phyloP scores from a whole-genome alignment of 1,140 invertebrate genomes.

The Macrotrachela quadricornifera region DNA sequence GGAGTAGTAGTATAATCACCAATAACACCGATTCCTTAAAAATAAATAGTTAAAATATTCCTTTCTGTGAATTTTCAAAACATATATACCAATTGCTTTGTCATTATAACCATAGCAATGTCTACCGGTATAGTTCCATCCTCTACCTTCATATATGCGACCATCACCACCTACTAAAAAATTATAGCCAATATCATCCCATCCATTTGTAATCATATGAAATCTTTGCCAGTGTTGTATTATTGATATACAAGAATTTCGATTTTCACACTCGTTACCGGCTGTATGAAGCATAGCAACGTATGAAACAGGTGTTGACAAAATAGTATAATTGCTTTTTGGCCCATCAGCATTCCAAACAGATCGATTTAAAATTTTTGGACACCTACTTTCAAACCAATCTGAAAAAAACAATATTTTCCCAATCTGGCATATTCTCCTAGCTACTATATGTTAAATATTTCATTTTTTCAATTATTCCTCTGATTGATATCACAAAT shows the following conservation, averaged over 20 bases:
- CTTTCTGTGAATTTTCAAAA: no score
- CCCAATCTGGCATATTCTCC: no score
- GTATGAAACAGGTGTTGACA: constrained; percentile 39
- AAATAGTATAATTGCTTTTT: constrained; percentile 1
- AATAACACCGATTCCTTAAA: constrained; percentile 42
- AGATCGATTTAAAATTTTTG: constrained; percentile 11
- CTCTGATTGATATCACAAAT: no score
- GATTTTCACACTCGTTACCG: constrained; percentile 11
- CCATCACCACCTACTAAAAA: constrained; percentile 17
- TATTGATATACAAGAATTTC: constrained; percentile 10
- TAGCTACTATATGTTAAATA: no score
- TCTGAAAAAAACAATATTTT: no score
- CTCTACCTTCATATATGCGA: constrained; percentile 15
- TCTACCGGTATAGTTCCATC: constrained; percentile 34
- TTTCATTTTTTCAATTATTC: no score
- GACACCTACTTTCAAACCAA: no score
- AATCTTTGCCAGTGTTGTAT: constrained; percentile 39
- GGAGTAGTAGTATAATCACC: constrained; percentile 26
- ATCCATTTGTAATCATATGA: constrained; percentile 38
- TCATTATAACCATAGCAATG: constrained; percentile 42
- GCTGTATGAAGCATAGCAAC: constrained; percentile 37
- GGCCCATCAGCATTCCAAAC: constrained; percentile 13
- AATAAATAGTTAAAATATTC: no score
- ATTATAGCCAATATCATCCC: constrained; percentile 16
- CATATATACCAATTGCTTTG: constrained; percentile 31